Base-by-base conservation (phyloP, 1,140 invertebrate genomes). In the Eurosta solidaginis region DNA sequence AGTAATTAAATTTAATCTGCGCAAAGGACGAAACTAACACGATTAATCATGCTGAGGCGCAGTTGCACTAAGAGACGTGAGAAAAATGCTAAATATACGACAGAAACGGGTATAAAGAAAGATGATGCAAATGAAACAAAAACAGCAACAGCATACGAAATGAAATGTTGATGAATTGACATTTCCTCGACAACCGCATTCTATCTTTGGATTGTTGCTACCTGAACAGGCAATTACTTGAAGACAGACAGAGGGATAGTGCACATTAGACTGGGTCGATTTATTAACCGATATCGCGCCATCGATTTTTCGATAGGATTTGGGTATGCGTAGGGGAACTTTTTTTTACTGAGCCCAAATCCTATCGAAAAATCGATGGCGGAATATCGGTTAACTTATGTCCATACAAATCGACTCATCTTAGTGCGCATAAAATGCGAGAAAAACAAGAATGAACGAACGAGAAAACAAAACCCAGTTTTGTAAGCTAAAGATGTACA, bases 11-110 rank as follows among this genome's bases (percentile, higher is more conserved):
- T 68, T 68, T 68, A 68, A 68, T 68, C 40, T 68, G 59, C 59
- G 59, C 40, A 68, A 68, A 68, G 59, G 59, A 68, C 59, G 59
- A 68, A 68, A 68, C 59, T 68, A 68, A 68, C 33, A 68, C 59
- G 59, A 68, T 68, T 68, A 68, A 36, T 33, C 7, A 42, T 68
- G 59, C 59, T 40, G 50, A 54, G 20, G 36, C n/a, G 40, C 59
- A n/a, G 5, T 36, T n/a, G 12, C 27, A 68, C 14, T 68, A 68
- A 68, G 17, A 20, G 59, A 68, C 59, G 59, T 68, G 59, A 68
- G 59, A 68, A 68, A 68, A 68, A 40, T 68, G 59, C 59, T 68
- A 20, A 68, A 9, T 68, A 14, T n/a, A n/a, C n/a, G n/a, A n/a
- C n/a, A n/a, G n/a, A n/a, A n/a, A n/a, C n/a, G n/a, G n/a, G n/a